Percentiles rank a stretch among this genome's conserved stretches.
phyloP scores from a whole-genome alignment of 2,797 vertebrate species.

The Sebastes kiyomatsui region DNA sequence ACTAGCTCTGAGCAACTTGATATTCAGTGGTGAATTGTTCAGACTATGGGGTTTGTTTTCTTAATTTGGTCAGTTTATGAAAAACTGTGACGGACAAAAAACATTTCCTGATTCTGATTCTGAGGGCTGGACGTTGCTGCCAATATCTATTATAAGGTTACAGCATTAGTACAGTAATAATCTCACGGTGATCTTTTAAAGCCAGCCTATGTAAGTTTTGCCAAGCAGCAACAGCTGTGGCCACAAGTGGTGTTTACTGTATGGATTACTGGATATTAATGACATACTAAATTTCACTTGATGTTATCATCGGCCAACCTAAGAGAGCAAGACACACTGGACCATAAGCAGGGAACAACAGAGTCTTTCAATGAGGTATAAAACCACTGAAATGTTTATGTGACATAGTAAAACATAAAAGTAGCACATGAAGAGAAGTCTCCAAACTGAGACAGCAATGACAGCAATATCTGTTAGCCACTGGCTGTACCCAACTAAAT shows the following conservation, averaged over 20 bases:
- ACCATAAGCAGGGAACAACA: not conserved
- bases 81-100: not conserved
- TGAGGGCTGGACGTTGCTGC: not conserved
- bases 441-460: not conserved
- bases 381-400: not conserved
- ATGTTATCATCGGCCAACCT: not conserved
- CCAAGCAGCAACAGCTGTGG: constrained; percentile 31
- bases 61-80: not conserved
- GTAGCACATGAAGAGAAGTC: not conserved
- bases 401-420: not conserved
- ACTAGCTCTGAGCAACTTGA: no score
- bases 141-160: not conserved
- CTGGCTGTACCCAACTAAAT: not conserved
- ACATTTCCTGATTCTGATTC: not conserved
- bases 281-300: not conserved
- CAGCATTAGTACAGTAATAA: not conserved
- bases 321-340: not conserved
- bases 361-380: not conserved
- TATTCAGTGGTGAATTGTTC: not conserved
- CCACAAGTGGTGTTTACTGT: constrained; percentile 5
- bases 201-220: not conserved
- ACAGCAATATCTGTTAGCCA: not conserved
- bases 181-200: constrained; percentile 6
- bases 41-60: not conserved
- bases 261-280: not conserved